Conservation (phyloP, 2,113 vertebrate species). For the Brachionichthys hirsutus region DNA sequence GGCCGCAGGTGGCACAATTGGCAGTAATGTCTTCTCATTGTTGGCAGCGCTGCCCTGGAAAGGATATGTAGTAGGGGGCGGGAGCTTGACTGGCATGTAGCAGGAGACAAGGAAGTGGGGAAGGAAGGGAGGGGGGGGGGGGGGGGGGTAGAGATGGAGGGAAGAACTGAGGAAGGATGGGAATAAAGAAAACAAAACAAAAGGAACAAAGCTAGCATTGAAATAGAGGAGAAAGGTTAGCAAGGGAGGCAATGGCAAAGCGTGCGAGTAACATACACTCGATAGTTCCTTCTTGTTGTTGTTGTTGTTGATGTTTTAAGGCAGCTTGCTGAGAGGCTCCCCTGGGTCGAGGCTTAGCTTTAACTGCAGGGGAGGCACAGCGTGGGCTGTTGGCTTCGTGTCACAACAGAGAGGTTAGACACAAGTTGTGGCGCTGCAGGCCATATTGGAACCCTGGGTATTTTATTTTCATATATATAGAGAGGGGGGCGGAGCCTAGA, state of each 20-base stretch:
- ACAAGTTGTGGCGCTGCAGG: slow-evolving; percentile 34
- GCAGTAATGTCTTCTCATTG: slow-evolving; percentile 75
- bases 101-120: slow-evolving; percentile 28
- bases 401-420: slow-evolving; percentile 47
- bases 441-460: slow-evolving; percentile 30
- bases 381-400: slow-evolving; percentile 44
- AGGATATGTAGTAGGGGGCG: slow-evolving; percentile 57
- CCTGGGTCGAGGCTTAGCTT: slow-evolving; percentile 53
- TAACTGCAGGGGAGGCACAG: slow-evolving; percentile 49
- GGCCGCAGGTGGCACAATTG: slow-evolving; percentile 76
- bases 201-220: slow-evolving; percentile 13
- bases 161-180: neutral
- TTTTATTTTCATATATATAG: slow-evolving; percentile 8
- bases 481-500: neutral
- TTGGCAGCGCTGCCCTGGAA: slow-evolving; percentile 66
- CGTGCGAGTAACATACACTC: slow-evolving; percentile 34
- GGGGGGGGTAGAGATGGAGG: slow-evolving; percentile 8
- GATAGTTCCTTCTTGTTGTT: slow-evolving; percentile 54
- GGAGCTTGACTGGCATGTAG: slow-evolving; percentile 57
- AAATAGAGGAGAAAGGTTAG: neutral
- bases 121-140: slow-evolving; percentile 24
- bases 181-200: slow-evolving; percentile 9
- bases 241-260: neutral
- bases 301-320: slow-evolving; percentile 35
- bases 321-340: slow-evolving; percentile 46